Evolutionary conservation across 2,113 vertebrate species (phyloP).

Genomic region (Sorex araneus): DNA sequence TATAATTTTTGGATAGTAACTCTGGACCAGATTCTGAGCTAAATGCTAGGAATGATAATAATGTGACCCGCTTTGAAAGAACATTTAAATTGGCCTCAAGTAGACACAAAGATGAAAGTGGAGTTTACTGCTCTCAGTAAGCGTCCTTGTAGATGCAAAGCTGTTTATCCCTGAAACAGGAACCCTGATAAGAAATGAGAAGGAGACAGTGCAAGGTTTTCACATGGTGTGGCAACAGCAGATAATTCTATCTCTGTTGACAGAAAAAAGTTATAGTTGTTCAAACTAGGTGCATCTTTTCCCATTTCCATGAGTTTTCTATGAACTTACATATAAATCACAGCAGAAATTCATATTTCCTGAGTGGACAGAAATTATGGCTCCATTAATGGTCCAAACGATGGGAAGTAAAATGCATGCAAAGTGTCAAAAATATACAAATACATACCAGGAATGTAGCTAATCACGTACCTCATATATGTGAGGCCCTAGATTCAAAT

Average conservation of each 20-base stretch:
- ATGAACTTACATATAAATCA: background rate
- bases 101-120: background rate
- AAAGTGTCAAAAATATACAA: background rate
- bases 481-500: too few relatives aligned
- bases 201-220: background rate
- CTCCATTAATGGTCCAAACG: background rate
- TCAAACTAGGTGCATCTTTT: background rate
- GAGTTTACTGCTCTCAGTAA: background rate
- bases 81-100: conserved; percentile 6
- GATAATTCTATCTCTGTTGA: background rate
- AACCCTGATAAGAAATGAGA: background rate
- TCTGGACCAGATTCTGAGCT: background rate
- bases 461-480: too few relatives aligned
- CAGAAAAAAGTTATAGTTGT: background rate
- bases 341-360: background rate
- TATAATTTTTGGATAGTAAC: background rate
- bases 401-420: background rate
- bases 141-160: background rate
- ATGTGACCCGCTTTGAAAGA: background rate
- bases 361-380: background rate
- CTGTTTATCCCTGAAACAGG: background rate
- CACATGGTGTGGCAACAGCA: background rate
- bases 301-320: background rate
- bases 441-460: background rate
- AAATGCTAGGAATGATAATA: background rate